Evolutionary conservation across 2,797 vertebrate species (phyloP).

Genomic region (Ctenosaura bakeri): DNA sequence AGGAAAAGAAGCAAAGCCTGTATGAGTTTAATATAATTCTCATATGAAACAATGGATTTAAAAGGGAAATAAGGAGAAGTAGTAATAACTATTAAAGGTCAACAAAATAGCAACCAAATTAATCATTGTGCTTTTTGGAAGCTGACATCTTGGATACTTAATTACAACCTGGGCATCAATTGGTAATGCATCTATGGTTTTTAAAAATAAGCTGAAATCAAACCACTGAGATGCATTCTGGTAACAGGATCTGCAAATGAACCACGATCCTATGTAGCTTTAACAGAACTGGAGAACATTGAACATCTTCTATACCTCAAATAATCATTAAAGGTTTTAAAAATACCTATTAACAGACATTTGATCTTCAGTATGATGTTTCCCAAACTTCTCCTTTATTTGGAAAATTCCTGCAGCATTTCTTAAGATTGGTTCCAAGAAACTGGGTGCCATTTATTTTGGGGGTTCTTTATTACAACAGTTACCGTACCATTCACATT

Average conservation of each 20-base stretch:
- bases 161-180: constrained; percentile 35
- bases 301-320: neutral
- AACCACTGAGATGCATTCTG: too few species aligned
- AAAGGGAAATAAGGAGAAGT: constrained; percentile 77
- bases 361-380: neutral
- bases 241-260: neutral
- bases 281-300: neutral
- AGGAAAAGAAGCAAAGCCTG: constrained; percentile 81
- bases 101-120: constrained; percentile 74
- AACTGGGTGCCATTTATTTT: neutral
- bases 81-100: constrained; percentile 70
- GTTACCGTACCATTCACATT: neutral
- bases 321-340: neutral
- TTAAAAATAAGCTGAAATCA: neutral
- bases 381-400: neutral
- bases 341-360: neutral
- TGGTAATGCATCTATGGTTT: neutral
- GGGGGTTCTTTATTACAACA: neutral
- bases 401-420: neutral
- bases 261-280: neutral
- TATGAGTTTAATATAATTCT: constrained; percentile 80
- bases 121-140: constrained; percentile 61
- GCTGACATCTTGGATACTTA: constrained; percentile 46
- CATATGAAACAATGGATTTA: constrained; percentile 78
- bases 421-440: neutral